Evolutionary conservation across 1,140 invertebrate species (phyloP).

Genomic region (Diabrotica undecimpunctata): DNA sequence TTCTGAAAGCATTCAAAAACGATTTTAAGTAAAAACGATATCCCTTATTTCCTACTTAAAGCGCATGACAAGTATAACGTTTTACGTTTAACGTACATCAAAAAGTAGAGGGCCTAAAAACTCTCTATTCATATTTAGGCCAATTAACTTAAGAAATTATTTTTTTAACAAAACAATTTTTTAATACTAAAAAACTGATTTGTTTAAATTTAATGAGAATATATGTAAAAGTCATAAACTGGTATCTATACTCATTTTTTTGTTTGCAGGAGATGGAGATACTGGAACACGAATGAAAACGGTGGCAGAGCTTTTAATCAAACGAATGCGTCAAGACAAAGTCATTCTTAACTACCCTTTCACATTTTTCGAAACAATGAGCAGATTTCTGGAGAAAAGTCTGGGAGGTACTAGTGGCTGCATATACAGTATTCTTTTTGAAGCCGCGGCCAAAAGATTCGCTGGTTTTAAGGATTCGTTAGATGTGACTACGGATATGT

Average conservation of each 20-base stretch:
- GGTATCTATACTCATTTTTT: background rate
- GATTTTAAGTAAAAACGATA: too few species aligned
- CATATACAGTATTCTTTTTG: constrained; percentile 42
- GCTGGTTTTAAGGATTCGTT: constrained; percentile 27
- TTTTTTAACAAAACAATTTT: too few species aligned
- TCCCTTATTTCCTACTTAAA: too few species aligned
- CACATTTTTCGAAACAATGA: constrained; percentile 38
- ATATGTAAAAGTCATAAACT: too few species aligned
- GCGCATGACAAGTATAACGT: too few species aligned
- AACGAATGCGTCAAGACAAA: constrained; percentile 30
- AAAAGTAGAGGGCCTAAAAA: too few species aligned
- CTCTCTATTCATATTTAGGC: too few species aligned
- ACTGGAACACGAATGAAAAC: constrained; percentile 59
- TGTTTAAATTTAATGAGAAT: too few species aligned
- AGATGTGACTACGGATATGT: constrained; percentile 26
- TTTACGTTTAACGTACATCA: too few species aligned
- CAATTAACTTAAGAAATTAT: too few species aligned
- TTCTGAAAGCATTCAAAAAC: too few species aligned
- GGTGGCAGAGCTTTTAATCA: constrained; percentile 51
- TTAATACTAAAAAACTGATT: too few species aligned
- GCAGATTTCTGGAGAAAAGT: constrained; percentile 37
- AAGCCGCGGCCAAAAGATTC: constrained; percentile 40
- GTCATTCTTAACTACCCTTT: constrained; percentile 34
- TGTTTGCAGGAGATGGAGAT: constrained; percentile 54
- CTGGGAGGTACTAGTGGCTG: constrained; percentile 38